Percentiles rank a stretch among this genome's conserved stretches.
These are phyloP conservation scores for Eospalax fontanierii DNA, from an alignment of 2,797 vertebrate species.

Conservation along the genomic window DNA sequence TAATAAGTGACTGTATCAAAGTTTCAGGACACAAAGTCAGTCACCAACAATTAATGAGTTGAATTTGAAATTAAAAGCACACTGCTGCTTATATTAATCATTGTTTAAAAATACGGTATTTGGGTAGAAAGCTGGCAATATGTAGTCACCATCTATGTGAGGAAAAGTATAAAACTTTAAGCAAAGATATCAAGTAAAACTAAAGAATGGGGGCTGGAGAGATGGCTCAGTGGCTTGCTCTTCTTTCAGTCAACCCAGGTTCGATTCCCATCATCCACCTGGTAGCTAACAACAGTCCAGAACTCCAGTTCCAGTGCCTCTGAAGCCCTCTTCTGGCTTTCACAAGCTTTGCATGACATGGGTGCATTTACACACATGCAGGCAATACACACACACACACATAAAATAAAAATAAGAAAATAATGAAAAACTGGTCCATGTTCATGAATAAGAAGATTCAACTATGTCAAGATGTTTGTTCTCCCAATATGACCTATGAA, in stretches of 20 bases:
- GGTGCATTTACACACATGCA: no score
- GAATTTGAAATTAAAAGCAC: neutral
- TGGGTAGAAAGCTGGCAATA: neutral
- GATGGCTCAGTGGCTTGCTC: no score
- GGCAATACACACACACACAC: no score
- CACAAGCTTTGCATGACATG: no score
- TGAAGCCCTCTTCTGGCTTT: no score
- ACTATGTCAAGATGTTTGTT: neutral
- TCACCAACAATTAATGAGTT: neutral
- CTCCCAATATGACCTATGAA: neutral
- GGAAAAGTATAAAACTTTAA: neutral
- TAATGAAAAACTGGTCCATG: neutral
- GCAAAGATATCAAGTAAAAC: neutral
- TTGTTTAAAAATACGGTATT: neutral
- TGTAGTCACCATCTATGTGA: neutral
- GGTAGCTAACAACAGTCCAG: no score
- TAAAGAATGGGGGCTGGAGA: no score
- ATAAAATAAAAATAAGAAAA: no score
- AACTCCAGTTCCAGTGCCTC: no score
- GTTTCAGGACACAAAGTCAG: neutral
- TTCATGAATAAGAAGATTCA: neutral
- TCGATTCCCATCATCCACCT: no score
- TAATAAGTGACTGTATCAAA: neutral
- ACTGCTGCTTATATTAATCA: neutral
- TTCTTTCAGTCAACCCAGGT: no score